Conservation (phyloP, 1,140 invertebrate species). For the Stratiolaelaps scimitus region DNA sequence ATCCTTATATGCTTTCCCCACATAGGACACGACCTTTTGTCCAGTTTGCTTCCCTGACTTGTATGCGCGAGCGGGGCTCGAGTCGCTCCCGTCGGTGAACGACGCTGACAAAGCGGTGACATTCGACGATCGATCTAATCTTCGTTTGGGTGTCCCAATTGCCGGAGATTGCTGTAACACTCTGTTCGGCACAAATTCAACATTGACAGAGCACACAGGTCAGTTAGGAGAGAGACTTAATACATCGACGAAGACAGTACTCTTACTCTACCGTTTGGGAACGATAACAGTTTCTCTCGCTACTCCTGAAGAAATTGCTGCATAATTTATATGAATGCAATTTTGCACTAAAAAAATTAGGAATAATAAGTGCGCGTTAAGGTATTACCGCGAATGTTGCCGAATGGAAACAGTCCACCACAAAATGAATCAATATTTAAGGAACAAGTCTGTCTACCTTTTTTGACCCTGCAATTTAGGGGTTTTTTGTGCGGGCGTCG, state of each 20-base stretch:
- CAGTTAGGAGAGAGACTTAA: too few relatives aligned
- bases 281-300: too few relatives aligned
- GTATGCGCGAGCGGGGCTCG: slow-evolving; percentile 5
- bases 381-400: too few relatives aligned
- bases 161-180: not conserved
- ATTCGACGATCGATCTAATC: not conserved
- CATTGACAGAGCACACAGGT: not conserved
- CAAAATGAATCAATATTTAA: too few relatives aligned
- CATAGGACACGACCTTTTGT: not conserved
- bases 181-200: not conserved
- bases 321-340: not conserved
- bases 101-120: not conserved
- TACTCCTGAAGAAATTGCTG: not conserved
- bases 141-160: slow-evolving; percentile 1
- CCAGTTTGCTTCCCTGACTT: slow-evolving; percentile 13
- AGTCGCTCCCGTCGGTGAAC: slow-evolving; percentile 16
- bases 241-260: too few relatives aligned
- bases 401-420: too few relatives aligned
- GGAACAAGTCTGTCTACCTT: not conserved
- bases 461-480: not conserved
- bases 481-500: not conserved
- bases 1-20: not conserved
- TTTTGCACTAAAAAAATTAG: too few relatives aligned
- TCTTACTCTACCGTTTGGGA: too few relatives aligned
- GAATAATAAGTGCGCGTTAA: too few relatives aligned